A percentile compares a stretch with the other conserved stretches of the same genome.
These are phyloP conservation scores for Grapholita molesta DNA, from an alignment of 1,140 invertebrate genomes.

Conservation along the genomic window DNA sequence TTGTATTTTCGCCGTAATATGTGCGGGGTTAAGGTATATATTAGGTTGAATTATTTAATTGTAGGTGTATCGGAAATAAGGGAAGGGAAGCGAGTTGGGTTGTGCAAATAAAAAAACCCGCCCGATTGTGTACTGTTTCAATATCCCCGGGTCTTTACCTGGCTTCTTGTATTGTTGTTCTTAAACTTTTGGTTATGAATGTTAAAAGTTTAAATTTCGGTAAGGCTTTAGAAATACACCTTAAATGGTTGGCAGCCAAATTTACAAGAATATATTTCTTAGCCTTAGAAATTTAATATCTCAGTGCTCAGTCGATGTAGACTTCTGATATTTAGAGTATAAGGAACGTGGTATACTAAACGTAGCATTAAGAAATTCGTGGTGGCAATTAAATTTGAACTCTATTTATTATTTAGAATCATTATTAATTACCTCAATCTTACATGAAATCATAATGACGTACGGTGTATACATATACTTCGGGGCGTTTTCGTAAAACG, in stretches of 20 bases:
- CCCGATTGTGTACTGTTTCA: background rate
- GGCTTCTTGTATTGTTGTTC: background rate
- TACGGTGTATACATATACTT: too few species aligned
- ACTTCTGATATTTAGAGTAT: too few species aligned
- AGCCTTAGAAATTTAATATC: background rate
- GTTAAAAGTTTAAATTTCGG: background rate
- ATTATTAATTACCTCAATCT: too few species aligned
- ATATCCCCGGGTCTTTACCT: background rate
- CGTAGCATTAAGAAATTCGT: too few species aligned
- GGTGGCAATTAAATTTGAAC: too few species aligned
- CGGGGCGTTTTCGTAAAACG: background rate
- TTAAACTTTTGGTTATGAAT: background rate
- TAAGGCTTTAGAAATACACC: background rate
- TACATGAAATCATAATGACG: too few species aligned
- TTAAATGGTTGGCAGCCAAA: background rate
- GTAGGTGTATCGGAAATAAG: background rate
- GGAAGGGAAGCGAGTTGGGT: background rate
- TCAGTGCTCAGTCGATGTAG: too few species aligned
- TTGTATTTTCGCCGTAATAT: background rate
- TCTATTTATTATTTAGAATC: too few species aligned
- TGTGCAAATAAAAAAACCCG: constrained; percentile 18
- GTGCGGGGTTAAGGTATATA: background rate
- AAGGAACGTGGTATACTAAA: too few species aligned
- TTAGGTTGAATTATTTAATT: background rate
- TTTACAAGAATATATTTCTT: background rate